A percentile compares a stretch with the other conserved stretches of the same genome.
These are phyloP conservation scores for Zoanthus sansibaricus DNA, from an alignment of 92 coral and sea anemone genomes.

Conservation along the genomic window DNA sequence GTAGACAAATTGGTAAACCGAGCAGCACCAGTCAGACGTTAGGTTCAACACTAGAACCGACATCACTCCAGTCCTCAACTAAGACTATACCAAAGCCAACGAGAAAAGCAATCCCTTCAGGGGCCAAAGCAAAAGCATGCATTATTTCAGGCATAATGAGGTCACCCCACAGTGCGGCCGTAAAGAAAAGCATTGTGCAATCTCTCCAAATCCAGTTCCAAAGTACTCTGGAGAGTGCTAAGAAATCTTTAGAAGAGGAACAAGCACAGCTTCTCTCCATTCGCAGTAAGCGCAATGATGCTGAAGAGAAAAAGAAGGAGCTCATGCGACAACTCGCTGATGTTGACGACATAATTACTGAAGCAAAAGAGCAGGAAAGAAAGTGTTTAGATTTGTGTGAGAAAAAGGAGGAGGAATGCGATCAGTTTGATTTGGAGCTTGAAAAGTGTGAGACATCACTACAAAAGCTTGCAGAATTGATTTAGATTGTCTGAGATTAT, in stretches of 20 bases:
- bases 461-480: not conserved
- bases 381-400: not conserved
- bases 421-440: constrained; percentile 12
- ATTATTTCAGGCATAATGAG: constrained; percentile 39
- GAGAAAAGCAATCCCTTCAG: not conserved
- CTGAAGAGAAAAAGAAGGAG: constrained; percentile 15
- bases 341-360: constrained; percentile 4
- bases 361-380: constrained; percentile 8
- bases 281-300: constrained; percentile 15
- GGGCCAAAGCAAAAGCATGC: constrained; percentile 6
- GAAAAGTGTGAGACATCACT: constrained; percentile 32
- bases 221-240: constrained; percentile 1
- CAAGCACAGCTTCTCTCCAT: not conserved
- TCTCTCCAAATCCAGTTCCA: constrained; percentile 32
- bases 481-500: not conserved
- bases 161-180: not conserved
- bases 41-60: not conserved
- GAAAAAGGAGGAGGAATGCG: constrained; percentile 8
- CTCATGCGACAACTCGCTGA: constrained; percentile 14
- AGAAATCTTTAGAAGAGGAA: not conserved
- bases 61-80: not conserved
- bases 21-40: not conserved
- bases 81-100: not conserved
- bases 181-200: constrained; percentile 25
- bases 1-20: not conserved